Percentiles rank a stretch among this genome's conserved stretches.
Evolutionary conservation across 2,113 vertebrate species (phyloP).

Genomic region (Onychostruthus taczanowskii): DNA sequence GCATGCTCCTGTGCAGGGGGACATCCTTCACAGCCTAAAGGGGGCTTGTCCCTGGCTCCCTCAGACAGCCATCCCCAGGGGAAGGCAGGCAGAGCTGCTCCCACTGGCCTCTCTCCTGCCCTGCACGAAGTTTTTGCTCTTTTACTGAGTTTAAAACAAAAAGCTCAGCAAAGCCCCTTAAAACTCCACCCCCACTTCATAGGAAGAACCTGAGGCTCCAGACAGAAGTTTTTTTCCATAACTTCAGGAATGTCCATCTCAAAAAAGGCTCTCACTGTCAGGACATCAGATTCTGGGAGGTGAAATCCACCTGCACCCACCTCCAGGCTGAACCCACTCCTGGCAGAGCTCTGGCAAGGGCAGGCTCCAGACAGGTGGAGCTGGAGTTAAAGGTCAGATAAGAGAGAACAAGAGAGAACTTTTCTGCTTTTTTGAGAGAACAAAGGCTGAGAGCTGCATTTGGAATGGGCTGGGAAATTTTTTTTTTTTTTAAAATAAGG

Average conservation of each 20-base stretch:
- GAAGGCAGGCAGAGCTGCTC: neutral
- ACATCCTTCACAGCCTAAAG: neutral
- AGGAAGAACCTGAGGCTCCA: neutral
- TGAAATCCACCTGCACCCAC: neutral
- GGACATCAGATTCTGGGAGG: neutral
- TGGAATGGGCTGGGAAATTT: neutral
- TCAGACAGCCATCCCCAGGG: neutral
- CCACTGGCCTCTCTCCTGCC: neutral
- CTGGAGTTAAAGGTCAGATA: neutral
- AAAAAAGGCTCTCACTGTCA: neutral
- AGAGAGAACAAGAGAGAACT: neutral
- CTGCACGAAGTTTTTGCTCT: neutral
- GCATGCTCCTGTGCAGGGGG: fast-evolving
- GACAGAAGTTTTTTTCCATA: neutral
- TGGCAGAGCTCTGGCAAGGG: neutral
- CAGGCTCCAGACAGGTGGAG: neutral
- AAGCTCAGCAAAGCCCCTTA: neutral
- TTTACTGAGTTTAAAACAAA: neutral
- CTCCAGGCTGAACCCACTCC: neutral
- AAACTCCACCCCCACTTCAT: neutral
- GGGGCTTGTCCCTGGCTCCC: neutral
- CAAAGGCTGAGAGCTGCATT: neutral
- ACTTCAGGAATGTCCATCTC: neutral
- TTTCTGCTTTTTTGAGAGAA: neutral
- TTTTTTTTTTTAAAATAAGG: neutral